Evolutionary conservation across 2,888 invertebrate species (phyloP).

Genomic region (Aelia acuminata): DNA sequence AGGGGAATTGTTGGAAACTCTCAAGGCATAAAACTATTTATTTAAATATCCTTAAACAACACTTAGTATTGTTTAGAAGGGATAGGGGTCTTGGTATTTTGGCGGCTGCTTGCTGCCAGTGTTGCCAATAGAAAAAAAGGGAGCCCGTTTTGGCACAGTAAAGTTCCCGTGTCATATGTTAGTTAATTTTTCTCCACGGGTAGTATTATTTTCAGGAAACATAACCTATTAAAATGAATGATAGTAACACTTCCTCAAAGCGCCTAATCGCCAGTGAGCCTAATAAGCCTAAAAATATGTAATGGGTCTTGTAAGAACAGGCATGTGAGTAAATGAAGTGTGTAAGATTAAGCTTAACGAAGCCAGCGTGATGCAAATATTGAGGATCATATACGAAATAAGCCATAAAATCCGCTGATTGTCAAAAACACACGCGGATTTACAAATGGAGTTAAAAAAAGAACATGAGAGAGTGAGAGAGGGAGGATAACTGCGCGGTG

Average conservation of each 20-base stretch:
- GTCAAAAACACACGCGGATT: no score
- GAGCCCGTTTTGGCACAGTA: constrained; percentile 1
- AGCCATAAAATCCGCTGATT: no score
- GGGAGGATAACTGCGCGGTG: no score
- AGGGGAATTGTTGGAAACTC: not conserved
- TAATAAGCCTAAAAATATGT: not conserved
- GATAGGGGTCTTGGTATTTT: not conserved
- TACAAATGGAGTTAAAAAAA: no score
- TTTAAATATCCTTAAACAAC: constrained; percentile 44
- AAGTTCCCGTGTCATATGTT: constrained; percentile 23
- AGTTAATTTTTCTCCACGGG: not conserved
- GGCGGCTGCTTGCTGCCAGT: constrained; percentile 19
- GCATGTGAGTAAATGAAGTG: not conserved
- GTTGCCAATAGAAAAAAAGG: constrained; percentile 37
- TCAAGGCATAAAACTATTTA: constrained; percentile 39
- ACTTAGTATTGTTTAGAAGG: constrained; percentile 37
- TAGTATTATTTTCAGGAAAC: constrained; percentile 36
- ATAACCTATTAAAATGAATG: constrained; percentile 17
- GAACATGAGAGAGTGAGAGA: no score
- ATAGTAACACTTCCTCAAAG: not conserved
- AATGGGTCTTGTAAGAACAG: not conserved
- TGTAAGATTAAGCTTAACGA: not conserved
- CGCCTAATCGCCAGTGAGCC: not conserved
- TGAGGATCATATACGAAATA: no score
- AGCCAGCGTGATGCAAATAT: not conserved